These are phyloP conservation scores for Passerina amoena DNA, from an alignment of 2,113 vertebrate genomes.

Conservation along the genomic window DNA sequence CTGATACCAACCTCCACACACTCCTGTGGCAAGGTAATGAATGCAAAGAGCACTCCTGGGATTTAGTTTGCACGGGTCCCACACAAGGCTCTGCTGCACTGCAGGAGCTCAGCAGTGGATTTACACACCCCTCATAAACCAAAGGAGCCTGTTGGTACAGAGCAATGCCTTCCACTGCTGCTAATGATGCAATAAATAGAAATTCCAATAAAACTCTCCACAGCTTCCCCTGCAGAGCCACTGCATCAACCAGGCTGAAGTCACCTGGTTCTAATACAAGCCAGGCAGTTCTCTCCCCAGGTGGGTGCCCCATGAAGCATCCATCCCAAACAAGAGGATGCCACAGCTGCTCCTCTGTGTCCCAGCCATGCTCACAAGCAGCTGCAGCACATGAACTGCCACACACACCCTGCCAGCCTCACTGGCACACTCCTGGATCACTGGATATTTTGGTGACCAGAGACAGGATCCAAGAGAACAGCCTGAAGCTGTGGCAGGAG, in stretches of 20 bases:
- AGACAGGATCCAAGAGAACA: background rate
- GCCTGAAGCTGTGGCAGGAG: background rate
- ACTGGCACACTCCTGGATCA: background rate
- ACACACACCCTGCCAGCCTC: background rate
- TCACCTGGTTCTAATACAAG: accelerated
- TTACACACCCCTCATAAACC: background rate
- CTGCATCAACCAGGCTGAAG: background rate
- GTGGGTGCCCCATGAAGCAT: background rate
- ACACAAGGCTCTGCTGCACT: background rate
- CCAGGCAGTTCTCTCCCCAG: background rate
- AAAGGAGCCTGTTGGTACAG: background rate
- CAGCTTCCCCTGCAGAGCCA: background rate
- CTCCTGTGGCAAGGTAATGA: accelerated
- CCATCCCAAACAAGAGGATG: background rate
- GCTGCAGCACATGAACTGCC: background rate
- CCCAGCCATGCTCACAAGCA: background rate
- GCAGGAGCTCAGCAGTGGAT: background rate
- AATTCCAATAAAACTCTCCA: background rate
- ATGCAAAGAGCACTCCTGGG: background rate
- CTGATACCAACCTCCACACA: background rate
- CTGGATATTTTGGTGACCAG: background rate
- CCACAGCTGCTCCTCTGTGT: background rate
- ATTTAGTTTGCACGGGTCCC: background rate
- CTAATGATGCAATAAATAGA: conserved; percentile 17
- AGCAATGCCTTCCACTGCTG: background rate